A percentile compares a stretch with the other conserved stretches of the same genome.
Evolutionary conservation across 2,797 vertebrate genomes (phyloP).

Genomic region (Columba guinea): DNA sequence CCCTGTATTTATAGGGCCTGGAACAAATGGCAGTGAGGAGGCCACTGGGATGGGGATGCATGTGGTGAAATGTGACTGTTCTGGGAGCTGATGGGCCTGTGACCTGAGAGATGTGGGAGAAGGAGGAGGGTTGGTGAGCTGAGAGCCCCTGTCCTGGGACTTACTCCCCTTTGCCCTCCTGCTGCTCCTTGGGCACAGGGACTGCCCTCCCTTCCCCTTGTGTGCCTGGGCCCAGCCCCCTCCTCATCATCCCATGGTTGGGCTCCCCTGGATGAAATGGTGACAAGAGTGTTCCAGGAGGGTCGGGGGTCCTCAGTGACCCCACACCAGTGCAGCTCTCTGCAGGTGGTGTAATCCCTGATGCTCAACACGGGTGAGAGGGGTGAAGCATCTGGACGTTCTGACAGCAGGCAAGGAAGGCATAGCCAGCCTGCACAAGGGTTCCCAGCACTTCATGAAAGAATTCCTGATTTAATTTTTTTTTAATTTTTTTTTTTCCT

Average conservation of each 20-base stretch:
- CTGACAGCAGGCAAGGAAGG: fast-evolving
- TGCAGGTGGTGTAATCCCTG: neutral
- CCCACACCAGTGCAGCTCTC: no score
- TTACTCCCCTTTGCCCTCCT: neutral
- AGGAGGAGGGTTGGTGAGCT: neutral
- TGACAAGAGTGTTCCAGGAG: neutral
- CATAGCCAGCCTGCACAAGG: no score
- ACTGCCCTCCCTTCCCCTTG: neutral
- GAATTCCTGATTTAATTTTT: neutral
- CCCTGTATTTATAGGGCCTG: neutral
- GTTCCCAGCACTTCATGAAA: neutral
- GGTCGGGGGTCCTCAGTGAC: neutral
- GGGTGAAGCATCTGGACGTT: neutral
- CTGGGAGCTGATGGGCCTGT: neutral
- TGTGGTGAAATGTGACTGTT: neutral
- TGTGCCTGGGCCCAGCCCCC: neutral
- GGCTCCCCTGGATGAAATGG: neutral
- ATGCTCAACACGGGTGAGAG: neutral
- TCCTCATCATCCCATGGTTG: neutral
- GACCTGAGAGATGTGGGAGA: neutral
- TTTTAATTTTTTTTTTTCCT: neutral
- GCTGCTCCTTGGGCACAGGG: neutral
- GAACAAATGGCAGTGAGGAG: neutral
- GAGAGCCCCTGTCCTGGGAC: neutral
- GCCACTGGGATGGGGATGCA: neutral